Percentiles rank a stretch among this genome's conserved stretches.
These are phyloP conservation scores for Gryllus longicercus DNA, from an alignment of 2,888 invertebrate species.

Conservation along the genomic window DNA sequence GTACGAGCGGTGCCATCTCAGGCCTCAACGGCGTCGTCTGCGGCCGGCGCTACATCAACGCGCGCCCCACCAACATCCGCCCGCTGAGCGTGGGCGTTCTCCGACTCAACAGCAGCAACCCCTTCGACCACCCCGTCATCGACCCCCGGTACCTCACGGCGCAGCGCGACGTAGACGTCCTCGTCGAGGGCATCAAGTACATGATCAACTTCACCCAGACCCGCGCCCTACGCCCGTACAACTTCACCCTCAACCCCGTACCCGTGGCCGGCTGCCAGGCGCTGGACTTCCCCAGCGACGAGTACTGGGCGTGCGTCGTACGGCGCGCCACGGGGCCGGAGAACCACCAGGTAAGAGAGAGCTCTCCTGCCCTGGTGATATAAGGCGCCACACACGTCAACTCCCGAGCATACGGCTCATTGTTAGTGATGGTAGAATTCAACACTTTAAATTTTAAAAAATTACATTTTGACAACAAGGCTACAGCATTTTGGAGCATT, in stretches of 20 bases:
- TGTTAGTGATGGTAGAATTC: no score
- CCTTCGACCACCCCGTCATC: slow-evolving; percentile 65
- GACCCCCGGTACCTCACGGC: slow-evolving; percentile 72
- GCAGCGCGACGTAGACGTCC: slow-evolving; percentile 59
- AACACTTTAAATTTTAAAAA: no score
- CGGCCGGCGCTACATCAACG: slow-evolving; percentile 25
- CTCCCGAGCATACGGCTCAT: no score
- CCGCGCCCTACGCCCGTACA: slow-evolving; percentile 38
- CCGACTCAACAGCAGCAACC: slow-evolving; percentile 61
- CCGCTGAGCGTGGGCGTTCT: slow-evolving; percentile 41
- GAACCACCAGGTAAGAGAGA: slow-evolving; percentile 71
- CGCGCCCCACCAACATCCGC: slow-evolving; percentile 40
- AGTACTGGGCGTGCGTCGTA: slow-evolving; percentile 65
- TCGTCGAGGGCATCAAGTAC: slow-evolving; percentile 61
- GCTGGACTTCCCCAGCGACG: slow-evolving; percentile 53
- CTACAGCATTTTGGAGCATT: no score
- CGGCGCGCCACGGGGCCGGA: slow-evolving; percentile 70
- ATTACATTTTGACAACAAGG: no score
- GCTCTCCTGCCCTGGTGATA: no score
- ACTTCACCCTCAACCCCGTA: slow-evolving; percentile 56
- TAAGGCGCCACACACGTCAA: no score
- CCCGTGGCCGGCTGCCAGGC: slow-evolving; percentile 52
- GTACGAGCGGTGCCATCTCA: slow-evolving; percentile 27
- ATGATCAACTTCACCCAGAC: slow-evolving; percentile 63
- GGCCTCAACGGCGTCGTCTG: slow-evolving; percentile 11